Evolutionary conservation across 2,113 vertebrate species (phyloP), one percentile per base, ranked within the genome.

Genomic region (Melanerpes aurifrons): DNA sequence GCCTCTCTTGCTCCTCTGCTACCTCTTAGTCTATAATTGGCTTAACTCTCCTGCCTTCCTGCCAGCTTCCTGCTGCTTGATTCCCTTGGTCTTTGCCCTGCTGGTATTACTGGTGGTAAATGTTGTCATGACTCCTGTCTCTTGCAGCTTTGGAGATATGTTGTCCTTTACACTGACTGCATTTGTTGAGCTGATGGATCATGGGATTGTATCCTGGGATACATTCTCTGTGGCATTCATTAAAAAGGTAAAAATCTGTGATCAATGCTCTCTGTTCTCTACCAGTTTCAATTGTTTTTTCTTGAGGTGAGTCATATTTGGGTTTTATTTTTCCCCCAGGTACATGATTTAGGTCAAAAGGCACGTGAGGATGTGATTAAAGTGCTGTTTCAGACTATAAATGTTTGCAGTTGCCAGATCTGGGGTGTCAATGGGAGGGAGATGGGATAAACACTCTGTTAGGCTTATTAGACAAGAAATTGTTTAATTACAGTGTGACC

Each of bases 171-270:
- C 99, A 53, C 97, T 99, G 98, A 99, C 99, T 20, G 99, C 99
- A 82, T 99, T 99, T 29, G 99, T 99, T 96, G 99, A 99, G 96
- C 98, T 99, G 96, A 99, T 99, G 99, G 99, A 99, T 97, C 99
- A 99, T 31, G 98, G 99, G 94, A 99, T 99, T 70, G 98, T 99
- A 97, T 99, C 99, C 57, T 99, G 99, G 99, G 99, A 99, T 94
- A 99, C 99, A 7, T 99, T 99, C 97, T 99, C 99, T 10, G 98
- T 99, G 98, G 98, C 99, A n/a, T 99, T 99, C 97, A 99, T 99
- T 97, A 99, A 99, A 97, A 99, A 99, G 98, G 99, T 37, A 37
- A 99, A 98, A 97, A 87, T 95, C 92, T 83, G 81, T 83, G 72
- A 83, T 78, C 50, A 78, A 26, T 68, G 63, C 82, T 93, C 5